Conservation (phyloP, 2,888 invertebrate species). For the Timandra comae region DNA sequence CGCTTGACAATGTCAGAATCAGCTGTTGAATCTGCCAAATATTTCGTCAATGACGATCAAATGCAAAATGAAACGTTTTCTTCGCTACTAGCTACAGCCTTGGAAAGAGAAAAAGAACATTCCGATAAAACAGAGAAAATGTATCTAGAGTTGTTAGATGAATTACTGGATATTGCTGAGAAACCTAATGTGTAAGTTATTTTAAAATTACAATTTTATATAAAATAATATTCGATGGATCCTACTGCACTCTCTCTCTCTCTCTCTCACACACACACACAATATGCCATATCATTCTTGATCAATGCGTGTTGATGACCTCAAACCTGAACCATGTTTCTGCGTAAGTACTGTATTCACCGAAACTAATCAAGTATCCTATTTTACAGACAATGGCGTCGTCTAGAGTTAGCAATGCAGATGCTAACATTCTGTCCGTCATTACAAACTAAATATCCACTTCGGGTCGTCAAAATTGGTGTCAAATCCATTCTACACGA, state of each 20-base stretch:
- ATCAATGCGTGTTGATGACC: no score
- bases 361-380: no score
- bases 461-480: conserved; percentile 79
- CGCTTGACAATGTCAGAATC: conserved; percentile 70
- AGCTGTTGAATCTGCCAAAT: conserved; percentile 65
- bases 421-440: conserved; percentile 85
- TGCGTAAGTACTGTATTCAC: no score
- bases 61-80: conserved; percentile 37
- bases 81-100: conserved; percentile 38
- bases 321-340: no score
- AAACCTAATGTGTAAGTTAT: conserved; percentile 57
- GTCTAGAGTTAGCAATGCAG: conserved; percentile 83
- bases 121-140: conserved; percentile 63
- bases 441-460: conserved; percentile 80
- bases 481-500: conserved; percentile 83
- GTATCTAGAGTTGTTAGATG: conserved; percentile 75
- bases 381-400: conserved; percentile 88
- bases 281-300: no score
- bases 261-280: no score
- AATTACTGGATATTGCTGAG: conserved; percentile 70
- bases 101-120: conserved; percentile 41
- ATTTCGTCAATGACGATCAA: conserved; percentile 57
- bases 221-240: no score
- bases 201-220: background rate
- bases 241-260: no score